phyloP scores from a whole-genome alignment of 2,888 invertebrate species.

The Papilio gigon region DNA sequence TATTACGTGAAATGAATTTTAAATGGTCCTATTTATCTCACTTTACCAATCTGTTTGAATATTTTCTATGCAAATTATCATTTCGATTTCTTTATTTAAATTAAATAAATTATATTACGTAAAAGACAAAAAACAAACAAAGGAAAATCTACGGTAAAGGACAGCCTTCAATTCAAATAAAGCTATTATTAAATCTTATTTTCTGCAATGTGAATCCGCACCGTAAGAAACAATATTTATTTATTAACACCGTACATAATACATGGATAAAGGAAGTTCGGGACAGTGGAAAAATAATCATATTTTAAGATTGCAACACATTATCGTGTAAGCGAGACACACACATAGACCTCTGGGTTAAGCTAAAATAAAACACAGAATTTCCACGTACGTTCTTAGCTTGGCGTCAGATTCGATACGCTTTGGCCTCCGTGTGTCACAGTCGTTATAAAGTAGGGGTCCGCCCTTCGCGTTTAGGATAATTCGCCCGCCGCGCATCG shows the following conservation, averaged over 20 bases:
- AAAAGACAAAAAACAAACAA: not conserved
- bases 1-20: not conserved
- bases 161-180: not conserved
- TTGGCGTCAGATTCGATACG: not conserved
- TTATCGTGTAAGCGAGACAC: not conserved
- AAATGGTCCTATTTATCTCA: not conserved
- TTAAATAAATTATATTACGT: not conserved
- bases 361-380: not conserved
- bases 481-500: conserved; percentile 32
- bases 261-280: conserved; percentile 24
- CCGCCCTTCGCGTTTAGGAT: conserved; percentile 33
- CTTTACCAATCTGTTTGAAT: not conserved
- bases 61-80: not conserved
- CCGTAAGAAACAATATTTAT: conserved; percentile 22
- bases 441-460: conserved; percentile 18
- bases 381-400: not conserved
- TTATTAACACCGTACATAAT: conserved; percentile 35
- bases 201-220: conserved; percentile 25
- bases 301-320: not conserved
- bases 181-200: conserved; percentile 16
- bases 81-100: not conserved
- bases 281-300: conserved; percentile 35
- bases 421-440: not conserved
- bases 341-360: not conserved
- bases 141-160: not conserved